Conservation (phyloP, 2,113 vertebrate species). For the Nycticorax nycticorax region DNA sequence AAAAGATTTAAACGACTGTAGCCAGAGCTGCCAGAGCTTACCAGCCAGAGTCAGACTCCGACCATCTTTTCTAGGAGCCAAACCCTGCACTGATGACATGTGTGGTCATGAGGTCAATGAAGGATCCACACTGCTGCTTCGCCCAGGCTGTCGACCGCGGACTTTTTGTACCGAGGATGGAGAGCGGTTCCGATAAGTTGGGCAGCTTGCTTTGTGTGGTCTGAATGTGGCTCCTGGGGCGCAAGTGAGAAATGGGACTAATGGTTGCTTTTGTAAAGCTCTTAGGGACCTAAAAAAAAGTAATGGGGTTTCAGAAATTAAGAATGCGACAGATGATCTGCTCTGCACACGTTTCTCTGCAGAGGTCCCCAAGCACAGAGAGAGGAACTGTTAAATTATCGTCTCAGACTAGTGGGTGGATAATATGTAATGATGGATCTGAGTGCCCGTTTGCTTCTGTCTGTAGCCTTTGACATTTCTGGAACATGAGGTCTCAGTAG, state of each 20-base stretch:
- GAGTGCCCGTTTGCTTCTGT: neutral
- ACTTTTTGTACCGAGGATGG: neutral
- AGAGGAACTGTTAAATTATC: neutral
- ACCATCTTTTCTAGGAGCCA: neutral
- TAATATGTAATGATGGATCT: neutral
- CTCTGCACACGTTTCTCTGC: neutral
- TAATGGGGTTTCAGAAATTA: neutral
- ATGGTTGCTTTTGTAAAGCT: neutral
- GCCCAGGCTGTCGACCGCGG: accelerated
- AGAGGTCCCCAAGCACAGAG: neutral
- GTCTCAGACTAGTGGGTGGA: neutral
- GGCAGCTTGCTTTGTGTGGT: neutral
- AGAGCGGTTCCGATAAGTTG: accelerated
- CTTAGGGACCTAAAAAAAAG: neutral
- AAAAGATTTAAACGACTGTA: neutral
- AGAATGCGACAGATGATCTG: neutral
- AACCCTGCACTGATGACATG: neutral
- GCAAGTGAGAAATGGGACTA: neutral
- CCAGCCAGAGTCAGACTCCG: neutral
- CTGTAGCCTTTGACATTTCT: neutral
- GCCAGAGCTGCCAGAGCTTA: neutral
- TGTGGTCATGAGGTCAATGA: neutral
- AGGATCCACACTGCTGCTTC: neutral
- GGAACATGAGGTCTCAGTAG: neutral
- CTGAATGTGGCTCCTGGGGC: neutral